Base-by-base conservation (phyloP, 2,113 vertebrate species). In the Casuarius casuarius region DNA sequence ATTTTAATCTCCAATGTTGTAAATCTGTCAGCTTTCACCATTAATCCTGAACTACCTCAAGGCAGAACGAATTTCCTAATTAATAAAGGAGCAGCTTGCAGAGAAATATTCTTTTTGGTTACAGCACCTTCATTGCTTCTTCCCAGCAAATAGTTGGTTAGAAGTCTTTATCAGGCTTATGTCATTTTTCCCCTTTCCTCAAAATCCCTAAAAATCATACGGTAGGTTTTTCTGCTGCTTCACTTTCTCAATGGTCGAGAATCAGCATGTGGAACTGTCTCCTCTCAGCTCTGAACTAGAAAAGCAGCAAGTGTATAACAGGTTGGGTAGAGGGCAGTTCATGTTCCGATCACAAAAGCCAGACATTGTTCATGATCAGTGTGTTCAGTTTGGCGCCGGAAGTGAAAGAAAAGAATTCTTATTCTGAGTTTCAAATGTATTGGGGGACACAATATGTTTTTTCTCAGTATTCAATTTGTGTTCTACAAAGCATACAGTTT, bases 21-120 rank as follows among this genome's bases (percentile, higher is more conserved):
- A 93, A 93, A 93, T 92, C 38, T 71, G 81, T 31, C 51, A 86
- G 26, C 17, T 59, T 92, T 81, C 75, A 23, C 33, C n/a, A 81
- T 75, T 74, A 90, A 52, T 84, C 28, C 46, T 68, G 70, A 85
- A 95, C 83, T 54, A 83, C 23, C 46, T 75, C 21, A 77, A 88
- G 44, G 35, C 21, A 83, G 40, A 91, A 83, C n/a, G 4, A 72
- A 91, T 87, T 87, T 87, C 52, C 16, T 87, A 18, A 51, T 79
- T 78, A 72, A 65, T 59, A 63, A 86, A 88, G 19, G 38, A 19
- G 33, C 16, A 90, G 12, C 31, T 71, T 92, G 48, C 56, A 89
- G 29, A 51, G 12, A 92, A 89, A 87, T 89, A 75, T 9, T 92
- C 18, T 75, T 95, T 48, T 35, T 63, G 40, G 4, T 62, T 74